A percentile compares a stretch with the other conserved stretches of the same genome.
Evolutionary conservation across 2,888 invertebrate species (phyloP).

Genomic region (Caenorhabditis drosophilae): DNA sequence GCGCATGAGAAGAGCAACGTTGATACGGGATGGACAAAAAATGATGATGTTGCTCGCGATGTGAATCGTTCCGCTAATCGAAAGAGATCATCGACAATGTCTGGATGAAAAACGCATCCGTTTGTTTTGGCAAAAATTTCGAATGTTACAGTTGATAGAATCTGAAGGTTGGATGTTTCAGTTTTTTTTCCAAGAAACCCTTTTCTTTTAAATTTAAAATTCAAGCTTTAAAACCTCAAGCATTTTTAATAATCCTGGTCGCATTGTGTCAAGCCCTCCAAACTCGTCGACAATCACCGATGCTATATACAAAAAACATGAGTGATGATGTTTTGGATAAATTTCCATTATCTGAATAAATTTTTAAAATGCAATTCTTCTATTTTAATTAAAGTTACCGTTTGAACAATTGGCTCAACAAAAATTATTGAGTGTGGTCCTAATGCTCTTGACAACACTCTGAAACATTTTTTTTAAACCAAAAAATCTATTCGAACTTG

Average conservation of each 20-base stretch:
- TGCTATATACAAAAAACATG: constrained; percentile 85
- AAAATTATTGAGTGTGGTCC: constrained; percentile 80
- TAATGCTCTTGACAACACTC: constrained; percentile 77
- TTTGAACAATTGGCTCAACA: constrained; percentile 79
- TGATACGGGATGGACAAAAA: constrained; percentile 81
- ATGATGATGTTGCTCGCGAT: constrained; percentile 83
- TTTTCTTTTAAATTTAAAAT: too few relatives aligned
- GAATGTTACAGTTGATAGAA: constrained; percentile 35
- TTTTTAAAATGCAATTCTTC: not conserved
- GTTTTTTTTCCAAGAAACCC: too few relatives aligned
- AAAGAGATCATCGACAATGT: constrained; percentile 97
- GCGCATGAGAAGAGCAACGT: constrained; percentile 83
- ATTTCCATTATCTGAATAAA: constrained; percentile 76
- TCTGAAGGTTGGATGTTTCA: too few relatives aligned
- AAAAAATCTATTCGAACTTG: too few relatives aligned
- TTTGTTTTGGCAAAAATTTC: constrained; percentile 74
- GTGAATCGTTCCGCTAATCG: constrained; percentile 82
- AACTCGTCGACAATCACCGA: constrained; percentile 85
- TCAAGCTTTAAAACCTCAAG: too few relatives aligned
- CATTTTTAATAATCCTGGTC: constrained; percentile 83
- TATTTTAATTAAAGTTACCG: too few relatives aligned
- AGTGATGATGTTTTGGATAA: constrained; percentile 80
- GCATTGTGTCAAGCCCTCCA: constrained; percentile 78
- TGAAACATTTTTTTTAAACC: too few relatives aligned
- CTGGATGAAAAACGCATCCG: constrained; percentile 88